These are phyloP conservation scores for Drosophila willistoni DNA, from an alignment of 1,140 invertebrate species.

Conservation along the genomic window DNA sequence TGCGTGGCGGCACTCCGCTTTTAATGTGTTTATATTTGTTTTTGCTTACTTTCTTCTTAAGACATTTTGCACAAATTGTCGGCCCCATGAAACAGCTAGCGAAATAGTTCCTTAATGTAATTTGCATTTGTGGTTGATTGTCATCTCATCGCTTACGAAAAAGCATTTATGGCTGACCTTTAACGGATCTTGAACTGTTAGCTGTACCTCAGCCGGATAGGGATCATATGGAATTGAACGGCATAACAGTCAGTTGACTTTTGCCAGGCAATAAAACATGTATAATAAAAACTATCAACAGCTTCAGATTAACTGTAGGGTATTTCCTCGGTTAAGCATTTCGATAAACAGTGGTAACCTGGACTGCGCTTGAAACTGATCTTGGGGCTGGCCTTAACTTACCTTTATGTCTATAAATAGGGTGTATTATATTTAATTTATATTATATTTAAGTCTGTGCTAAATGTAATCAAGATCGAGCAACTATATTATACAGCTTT, in stretches of 20 bases:
- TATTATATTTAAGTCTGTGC: too few relatives aligned
- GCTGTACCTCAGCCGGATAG: not conserved
- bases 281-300: conserved; percentile 43
- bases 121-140: conserved; percentile 60
- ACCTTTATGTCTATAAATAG: conserved; percentile 47
- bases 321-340: conserved; percentile 39
- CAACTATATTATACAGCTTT: not conserved
- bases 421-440: too few relatives aligned
- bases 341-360: conserved; percentile 1
- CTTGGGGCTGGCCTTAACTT: conserved; percentile 39
- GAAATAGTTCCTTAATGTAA: conserved; percentile 72
- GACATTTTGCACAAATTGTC: conserved; percentile 25
- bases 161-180: conserved; percentile 36
- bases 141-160: conserved; percentile 21
- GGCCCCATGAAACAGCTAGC: conserved; percentile 55
- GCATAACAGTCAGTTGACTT: not conserved
- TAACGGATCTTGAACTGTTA: conserved; percentile 34
- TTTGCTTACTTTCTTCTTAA: conserved; percentile 37
- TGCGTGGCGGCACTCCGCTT: conserved; percentile 62
- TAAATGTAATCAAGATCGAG: too few relatives aligned
- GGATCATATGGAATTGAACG: not conserved
- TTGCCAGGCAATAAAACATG: conserved; percentile 36
- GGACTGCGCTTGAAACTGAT: not conserved
- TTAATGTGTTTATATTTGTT: conserved; percentile 72
- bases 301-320: conserved; percentile 16